phyloP scores from a whole-genome alignment of 2,797 vertebrate genomes.

The Myotis findleyi region DNA sequence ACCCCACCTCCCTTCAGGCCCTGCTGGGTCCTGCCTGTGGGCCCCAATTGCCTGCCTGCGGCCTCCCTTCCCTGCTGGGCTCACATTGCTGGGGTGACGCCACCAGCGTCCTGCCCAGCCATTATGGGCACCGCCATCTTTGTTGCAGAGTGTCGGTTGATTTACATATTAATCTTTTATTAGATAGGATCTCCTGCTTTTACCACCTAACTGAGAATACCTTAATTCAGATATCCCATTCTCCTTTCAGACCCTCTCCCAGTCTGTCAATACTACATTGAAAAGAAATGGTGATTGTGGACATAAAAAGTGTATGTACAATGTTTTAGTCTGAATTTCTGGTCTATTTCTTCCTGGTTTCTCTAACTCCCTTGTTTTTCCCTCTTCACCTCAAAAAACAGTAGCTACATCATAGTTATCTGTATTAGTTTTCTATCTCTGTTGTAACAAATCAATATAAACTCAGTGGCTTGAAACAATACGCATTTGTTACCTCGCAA shows the following conservation, averaged over 20 bases:
- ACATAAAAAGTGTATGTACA: not conserved
- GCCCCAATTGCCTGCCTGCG: no score
- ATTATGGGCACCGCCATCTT: no score
- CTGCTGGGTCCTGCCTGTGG: no score
- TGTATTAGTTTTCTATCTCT: not conserved
- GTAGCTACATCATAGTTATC: not conserved
- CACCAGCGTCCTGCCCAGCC: no score
- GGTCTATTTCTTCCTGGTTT: not conserved
- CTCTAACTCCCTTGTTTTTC: not conserved
- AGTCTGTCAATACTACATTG: not conserved
- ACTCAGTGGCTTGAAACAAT: not conserved
- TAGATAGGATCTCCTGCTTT: not conserved
- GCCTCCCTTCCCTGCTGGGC: no score
- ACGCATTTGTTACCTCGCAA: not conserved
- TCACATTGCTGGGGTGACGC: no score
- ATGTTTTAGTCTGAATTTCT: not conserved
- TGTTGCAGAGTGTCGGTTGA: no score
- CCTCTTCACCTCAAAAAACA: not conserved
- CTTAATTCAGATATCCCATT: not conserved
- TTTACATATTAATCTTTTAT: no score
- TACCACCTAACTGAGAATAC: not conserved
- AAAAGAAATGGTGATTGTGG: not conserved
- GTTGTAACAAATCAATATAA: not conserved
- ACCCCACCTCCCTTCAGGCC: no score
- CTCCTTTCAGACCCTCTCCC: not conserved